Conservation (phyloP, 1,140 invertebrate genomes). For the Drosophila tsacasi region DNA sequence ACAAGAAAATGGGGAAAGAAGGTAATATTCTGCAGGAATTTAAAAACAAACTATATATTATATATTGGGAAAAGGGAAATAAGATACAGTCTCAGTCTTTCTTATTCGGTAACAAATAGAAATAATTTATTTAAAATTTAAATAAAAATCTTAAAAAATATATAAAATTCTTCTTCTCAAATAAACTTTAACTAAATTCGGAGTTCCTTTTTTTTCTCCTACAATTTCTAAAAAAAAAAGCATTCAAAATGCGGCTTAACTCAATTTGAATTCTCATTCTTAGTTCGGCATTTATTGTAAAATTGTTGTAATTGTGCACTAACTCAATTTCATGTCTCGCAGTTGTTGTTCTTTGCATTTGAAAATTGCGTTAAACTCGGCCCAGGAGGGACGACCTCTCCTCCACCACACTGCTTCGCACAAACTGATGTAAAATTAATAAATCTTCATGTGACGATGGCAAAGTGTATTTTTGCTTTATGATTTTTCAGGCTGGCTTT, state of each 20-base stretch:
- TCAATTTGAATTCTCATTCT: neutral
- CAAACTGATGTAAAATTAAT: conserved; percentile 68
- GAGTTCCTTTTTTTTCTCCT: too few species aligned
- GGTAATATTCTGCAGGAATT: too few species aligned
- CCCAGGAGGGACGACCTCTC: conserved; percentile 22
- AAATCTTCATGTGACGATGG: conserved; percentile 56
- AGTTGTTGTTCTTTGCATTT: conserved; percentile 62
- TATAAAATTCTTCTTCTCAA: too few species aligned
- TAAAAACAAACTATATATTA: too few species aligned
- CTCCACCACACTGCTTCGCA: neutral
- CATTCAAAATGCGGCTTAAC: neutral
- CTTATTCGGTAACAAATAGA: too few species aligned
- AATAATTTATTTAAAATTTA: too few species aligned
- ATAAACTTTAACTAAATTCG: too few species aligned
- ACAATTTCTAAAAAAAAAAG: neutral
- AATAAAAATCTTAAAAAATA: too few species aligned
- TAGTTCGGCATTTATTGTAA: conserved; percentile 58
- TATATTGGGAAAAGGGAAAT: too few species aligned
- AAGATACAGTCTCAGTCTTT: too few species aligned
- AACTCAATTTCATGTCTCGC: conserved; percentile 70
- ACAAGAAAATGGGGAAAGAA: neutral
- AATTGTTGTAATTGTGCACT: conserved; percentile 79
- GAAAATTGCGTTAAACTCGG: conserved; percentile 76
- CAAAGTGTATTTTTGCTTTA: conserved; percentile 38
- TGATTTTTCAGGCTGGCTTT: conserved; percentile 30